phyloP scores from a whole-genome alignment of 2,797 vertebrate species.

The Centroberyx gerrardi region DNA sequence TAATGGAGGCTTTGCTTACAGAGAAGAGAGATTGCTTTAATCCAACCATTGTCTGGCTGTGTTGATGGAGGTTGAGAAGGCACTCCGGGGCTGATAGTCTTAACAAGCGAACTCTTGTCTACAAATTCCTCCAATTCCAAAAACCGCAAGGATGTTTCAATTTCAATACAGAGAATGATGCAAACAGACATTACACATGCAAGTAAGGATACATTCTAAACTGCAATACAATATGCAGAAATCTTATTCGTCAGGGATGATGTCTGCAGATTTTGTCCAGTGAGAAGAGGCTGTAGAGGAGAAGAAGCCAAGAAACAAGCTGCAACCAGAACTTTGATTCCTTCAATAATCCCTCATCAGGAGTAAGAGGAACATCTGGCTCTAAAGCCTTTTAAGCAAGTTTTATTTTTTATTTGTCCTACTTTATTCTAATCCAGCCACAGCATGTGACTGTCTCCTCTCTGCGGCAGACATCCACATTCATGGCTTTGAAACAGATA shows the following conservation, averaged over 20 bases:
- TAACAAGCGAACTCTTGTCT: slow-evolving; percentile 34
- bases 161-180: slow-evolving; percentile 13
- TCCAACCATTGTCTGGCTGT: slow-evolving; percentile 76
- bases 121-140: slow-evolving; percentile 35
- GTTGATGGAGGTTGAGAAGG: slow-evolving; percentile 66
- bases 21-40: slow-evolving; percentile 76
- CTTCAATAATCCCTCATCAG: slow-evolving; percentile 82
- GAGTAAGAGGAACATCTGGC: slow-evolving; percentile 84
- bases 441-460: slow-evolving; percentile 69
- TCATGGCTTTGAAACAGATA: slow-evolving; percentile 68
- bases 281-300: slow-evolving; percentile 33
- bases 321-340: slow-evolving; percentile 72
- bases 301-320: slow-evolving; percentile 59
- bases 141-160: slow-evolving; percentile 40
- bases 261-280: slow-evolving; percentile 16
- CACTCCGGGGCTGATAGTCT: slow-evolving; percentile 45
- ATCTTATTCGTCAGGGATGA: slow-evolving; percentile 9
- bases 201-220: slow-evolving; percentile 9
- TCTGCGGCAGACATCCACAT: slow-evolving; percentile 58
- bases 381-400: slow-evolving; percentile 83
- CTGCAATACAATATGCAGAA: not conserved
- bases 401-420: slow-evolving; percentile 87
- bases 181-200: not conserved
- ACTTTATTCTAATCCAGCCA: slow-evolving; percentile 86
- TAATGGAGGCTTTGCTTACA: slow-evolving; percentile 73